A percentile compares a stretch with the other conserved stretches of the same genome.
These are phyloP conservation scores for Cantharis rufa DNA, from an alignment of 2,888 invertebrate genomes.

Conservation along the genomic window DNA sequence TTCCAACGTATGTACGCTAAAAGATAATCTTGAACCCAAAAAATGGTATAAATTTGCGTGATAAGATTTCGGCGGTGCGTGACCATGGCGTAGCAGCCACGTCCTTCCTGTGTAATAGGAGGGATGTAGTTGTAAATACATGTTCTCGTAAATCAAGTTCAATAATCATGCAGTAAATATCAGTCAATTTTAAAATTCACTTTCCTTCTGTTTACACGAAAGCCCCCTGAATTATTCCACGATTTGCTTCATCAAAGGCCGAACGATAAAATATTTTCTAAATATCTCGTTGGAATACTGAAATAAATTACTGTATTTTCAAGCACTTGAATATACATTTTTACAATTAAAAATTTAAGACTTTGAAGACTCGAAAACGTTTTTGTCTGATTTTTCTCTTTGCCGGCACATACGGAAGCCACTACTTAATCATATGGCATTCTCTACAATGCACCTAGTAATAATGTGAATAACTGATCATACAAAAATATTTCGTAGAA, in stretches of 20 bases:
- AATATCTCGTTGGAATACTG: neutral
- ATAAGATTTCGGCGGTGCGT: conserved; percentile 28
- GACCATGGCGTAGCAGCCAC: conserved; percentile 24
- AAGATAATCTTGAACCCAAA: conserved; percentile 9
- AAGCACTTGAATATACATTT: neutral
- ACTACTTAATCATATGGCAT: neutral
- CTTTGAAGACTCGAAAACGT: neutral
- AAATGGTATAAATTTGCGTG: conserved; percentile 25
- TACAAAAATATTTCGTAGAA: neutral
- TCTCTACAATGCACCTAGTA: neutral
- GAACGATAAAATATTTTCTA: neutral
- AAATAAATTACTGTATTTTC: neutral
- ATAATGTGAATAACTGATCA: neutral
- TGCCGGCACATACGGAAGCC: neutral
- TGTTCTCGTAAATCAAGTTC: conserved; percentile 23
- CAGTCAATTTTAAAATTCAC: conserved; percentile 18
- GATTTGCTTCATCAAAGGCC: neutral
- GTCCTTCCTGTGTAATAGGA: conserved; percentile 29
- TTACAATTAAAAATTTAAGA: neutral
- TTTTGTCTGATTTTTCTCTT: neutral
- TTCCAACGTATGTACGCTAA: neutral
- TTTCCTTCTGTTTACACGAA: neutral
- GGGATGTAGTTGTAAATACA: conserved; percentile 21
- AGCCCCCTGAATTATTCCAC: neutral
- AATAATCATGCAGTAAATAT: conserved; percentile 22